These are phyloP conservation scores for Cricetomys ansorgei DNA, from an alignment of 2,113 vertebrate species.

Conservation along the genomic window DNA sequence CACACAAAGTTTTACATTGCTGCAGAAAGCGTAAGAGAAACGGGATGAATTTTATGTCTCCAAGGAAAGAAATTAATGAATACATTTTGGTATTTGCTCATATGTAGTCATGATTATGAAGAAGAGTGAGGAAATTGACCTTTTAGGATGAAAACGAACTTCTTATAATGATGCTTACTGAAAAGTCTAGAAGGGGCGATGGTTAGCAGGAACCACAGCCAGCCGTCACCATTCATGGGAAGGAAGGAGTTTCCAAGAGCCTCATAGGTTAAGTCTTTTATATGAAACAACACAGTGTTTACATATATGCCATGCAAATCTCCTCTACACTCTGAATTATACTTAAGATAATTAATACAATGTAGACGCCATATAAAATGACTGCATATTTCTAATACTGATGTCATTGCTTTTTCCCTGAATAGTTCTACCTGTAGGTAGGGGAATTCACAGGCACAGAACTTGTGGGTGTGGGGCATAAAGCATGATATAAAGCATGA, in stretches of 20 bases:
- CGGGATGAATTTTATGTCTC: background rate
- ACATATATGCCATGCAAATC: background rate
- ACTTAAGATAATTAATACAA: background rate
- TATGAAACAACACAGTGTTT: background rate
- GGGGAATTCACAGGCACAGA: background rate
- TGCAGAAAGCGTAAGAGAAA: background rate
- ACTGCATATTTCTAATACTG: background rate
- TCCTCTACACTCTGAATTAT: background rate
- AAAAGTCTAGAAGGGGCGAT: background rate
- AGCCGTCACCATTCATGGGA: background rate
- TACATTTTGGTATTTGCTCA: background rate
- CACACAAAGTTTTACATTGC: background rate
- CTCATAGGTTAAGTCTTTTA: background rate
- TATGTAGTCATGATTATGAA: background rate
- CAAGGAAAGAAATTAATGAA: constrained; percentile 3
- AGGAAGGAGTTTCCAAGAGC: background rate
- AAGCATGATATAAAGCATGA: background rate
- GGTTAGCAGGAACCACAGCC: background rate
- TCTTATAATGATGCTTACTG: background rate
- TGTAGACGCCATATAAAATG: background rate
- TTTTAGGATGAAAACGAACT: background rate
- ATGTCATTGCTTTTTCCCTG: background rate
- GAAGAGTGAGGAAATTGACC: background rate
- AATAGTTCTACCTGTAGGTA: background rate
- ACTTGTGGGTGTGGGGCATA: rapidly evolving